Conservation (phyloP, 2,113 vertebrate genomes). For the Probosciger aterrimus region DNA sequence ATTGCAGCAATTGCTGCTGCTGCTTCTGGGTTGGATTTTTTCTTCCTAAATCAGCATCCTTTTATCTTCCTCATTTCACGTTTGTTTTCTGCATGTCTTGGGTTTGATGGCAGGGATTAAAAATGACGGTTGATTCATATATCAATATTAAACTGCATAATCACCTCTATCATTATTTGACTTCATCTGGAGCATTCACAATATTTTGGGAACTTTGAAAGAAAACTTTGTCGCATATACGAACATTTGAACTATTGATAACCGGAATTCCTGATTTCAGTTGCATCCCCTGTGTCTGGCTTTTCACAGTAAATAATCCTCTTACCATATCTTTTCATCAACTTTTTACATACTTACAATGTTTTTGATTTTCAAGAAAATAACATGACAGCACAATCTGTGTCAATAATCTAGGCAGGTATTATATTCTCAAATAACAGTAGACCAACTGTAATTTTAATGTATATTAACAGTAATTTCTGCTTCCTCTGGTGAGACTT, state of each 20-base stretch:
- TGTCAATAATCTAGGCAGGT: not conserved
- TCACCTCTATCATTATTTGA: conserved; percentile 26
- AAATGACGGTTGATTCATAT: conserved; percentile 33
- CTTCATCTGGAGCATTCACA: not conserved
- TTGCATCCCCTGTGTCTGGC: not conserved
- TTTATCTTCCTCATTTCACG: conserved; percentile 65
- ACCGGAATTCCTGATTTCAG: not conserved
- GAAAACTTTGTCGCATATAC: not conserved
- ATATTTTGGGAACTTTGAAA: not conserved
- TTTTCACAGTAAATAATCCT: conserved; percentile 1
- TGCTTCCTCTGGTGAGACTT: conserved; percentile 3
- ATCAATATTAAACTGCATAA: conserved; percentile 20
- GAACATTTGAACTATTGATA: not conserved
- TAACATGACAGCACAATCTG: not conserved
- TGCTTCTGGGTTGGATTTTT: not conserved
- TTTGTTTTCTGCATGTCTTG: conserved; percentile 57
- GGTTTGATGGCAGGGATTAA: conserved; percentile 52
- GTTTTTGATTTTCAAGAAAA: not conserved
- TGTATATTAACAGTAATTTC: conserved; percentile 38
- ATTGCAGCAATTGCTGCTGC: conserved; percentile 24
- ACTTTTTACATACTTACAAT: not conserved
- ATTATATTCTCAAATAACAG: not conserved
- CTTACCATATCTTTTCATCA: not conserved
- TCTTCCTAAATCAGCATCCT: conserved; percentile 59
- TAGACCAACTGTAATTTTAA: conserved; percentile 11